Conservation (phyloP, 2,797 vertebrate species). For the Sebastes variabilis region DNA sequence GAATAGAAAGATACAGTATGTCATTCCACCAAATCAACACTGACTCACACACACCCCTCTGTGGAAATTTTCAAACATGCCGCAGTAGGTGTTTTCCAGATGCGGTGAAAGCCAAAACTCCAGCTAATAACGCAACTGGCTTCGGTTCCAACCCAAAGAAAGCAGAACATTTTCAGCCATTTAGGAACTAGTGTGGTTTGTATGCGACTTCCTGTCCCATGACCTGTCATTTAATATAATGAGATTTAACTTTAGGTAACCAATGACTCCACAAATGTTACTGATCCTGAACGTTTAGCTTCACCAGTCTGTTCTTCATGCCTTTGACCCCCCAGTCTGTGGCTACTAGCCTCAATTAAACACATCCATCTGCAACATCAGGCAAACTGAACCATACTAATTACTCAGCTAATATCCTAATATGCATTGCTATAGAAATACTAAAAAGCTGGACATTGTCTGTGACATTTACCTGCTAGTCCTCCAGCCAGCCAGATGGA, state of each 20-base stretch:
- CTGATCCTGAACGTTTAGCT: not conserved
- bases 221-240: not conserved
- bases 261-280: not conserved
- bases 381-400: not conserved
- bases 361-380: not conserved
- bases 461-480: constrained; percentile 86
- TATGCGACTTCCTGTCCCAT: too few relatives aligned
- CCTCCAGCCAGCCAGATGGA: constrained; percentile 93
- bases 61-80: not conserved
- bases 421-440: not conserved
- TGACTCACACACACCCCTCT: too few relatives aligned
- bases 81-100: not conserved
- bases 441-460: not conserved
- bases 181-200: not conserved
- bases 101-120: not conserved
- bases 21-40: not conserved
- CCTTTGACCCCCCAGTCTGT: not conserved
- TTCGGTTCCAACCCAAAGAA: not conserved
- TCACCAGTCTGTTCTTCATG: not conserved
- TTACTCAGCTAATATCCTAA: not conserved
- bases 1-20: too few relatives aligned
- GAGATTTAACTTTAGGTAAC: not conserved
- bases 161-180: not conserved
- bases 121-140: not conserved
- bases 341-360: not conserved